These are phyloP conservation scores for Rhabdomys pumilio DNA, from an alignment of 2,797 vertebrate species.

Conservation along the genomic window DNA sequence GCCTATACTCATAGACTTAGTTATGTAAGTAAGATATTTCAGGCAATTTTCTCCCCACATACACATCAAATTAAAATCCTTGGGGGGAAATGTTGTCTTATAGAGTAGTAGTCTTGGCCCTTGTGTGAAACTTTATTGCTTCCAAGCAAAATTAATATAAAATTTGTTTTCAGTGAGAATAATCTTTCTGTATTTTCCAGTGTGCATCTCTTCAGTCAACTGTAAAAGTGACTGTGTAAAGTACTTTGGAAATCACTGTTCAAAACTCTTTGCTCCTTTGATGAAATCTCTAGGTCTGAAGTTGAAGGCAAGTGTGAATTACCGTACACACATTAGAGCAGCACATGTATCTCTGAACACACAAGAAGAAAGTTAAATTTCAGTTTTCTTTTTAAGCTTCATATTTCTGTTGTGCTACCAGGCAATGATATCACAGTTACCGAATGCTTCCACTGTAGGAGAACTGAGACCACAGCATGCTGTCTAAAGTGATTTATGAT, in stretches of 20 bases:
- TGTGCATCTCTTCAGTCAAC: background rate
- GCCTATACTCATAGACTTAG: background rate
- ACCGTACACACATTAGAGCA: background rate
- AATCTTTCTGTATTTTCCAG: conserved; percentile 48
- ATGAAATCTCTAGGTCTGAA: conserved; percentile 31
- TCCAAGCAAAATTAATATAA: background rate
- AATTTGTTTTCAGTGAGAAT: background rate
- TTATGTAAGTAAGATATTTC: background rate
- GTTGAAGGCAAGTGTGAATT: conserved; percentile 23
- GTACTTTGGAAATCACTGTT: background rate
- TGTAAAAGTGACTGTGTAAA: background rate
- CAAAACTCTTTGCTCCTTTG: background rate
- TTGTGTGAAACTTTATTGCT: background rate
- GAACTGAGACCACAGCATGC: conserved; percentile 78
- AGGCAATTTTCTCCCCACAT: background rate
- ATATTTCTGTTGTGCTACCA: conserved; percentile 65
- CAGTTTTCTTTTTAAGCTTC: conserved; percentile 46
- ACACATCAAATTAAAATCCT: background rate
- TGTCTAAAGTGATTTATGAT: conserved; percentile 91
- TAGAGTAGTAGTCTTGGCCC: conserved; percentile 13
- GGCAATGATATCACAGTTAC: conserved; percentile 77
- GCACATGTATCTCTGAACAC: background rate
- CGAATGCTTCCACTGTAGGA: conserved; percentile 83
- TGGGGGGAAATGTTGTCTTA: background rate
- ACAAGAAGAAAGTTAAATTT: conserved; percentile 44